A percentile compares a stretch with the other conserved stretches of the same genome.
Evolutionary conservation across 2,888 invertebrate genomes (phyloP).

Genomic region (Drosophila crucigera): DNA sequence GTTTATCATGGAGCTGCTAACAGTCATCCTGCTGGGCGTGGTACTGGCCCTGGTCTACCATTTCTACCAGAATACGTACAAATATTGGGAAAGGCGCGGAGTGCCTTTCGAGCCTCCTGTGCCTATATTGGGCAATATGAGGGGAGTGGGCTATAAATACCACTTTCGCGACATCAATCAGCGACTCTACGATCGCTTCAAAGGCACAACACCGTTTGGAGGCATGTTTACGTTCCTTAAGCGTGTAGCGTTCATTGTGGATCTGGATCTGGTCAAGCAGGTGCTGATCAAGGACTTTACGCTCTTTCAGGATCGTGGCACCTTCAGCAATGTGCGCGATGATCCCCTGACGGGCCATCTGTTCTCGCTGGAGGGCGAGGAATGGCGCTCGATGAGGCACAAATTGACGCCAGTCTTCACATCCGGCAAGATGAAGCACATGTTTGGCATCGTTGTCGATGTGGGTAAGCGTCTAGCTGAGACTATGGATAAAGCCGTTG

Average conservation of each 20-base stretch:
- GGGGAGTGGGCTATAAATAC: constrained; percentile 58
- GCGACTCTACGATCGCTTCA: constrained; percentile 68
- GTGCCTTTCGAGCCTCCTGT: constrained; percentile 64
- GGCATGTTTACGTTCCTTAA: constrained; percentile 73
- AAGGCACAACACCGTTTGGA: constrained; percentile 60
- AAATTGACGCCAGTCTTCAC: constrained; percentile 86
- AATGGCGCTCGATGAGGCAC: constrained; percentile 85
- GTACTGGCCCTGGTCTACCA: constrained; percentile 33
- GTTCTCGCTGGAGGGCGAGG: constrained; percentile 82
- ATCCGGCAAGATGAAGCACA: constrained; percentile 86
- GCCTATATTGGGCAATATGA: constrained; percentile 69
- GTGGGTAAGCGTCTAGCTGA: constrained; percentile 45
- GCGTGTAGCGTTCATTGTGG: constrained; percentile 59
- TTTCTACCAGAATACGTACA: constrained; percentile 45
- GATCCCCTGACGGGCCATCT: constrained; percentile 83
- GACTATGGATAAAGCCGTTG: constrained; percentile 25
- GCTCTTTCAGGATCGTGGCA: constrained; percentile 82
- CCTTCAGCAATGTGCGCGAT: constrained; percentile 72
- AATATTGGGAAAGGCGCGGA: constrained; percentile 68
- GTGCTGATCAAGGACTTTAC: constrained; percentile 84
- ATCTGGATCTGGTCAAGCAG: constrained; percentile 81
- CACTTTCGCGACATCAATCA: constrained; percentile 70
- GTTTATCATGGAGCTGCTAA: constrained; percentile 35
- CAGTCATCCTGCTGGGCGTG: constrained; percentile 50
- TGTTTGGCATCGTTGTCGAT: constrained; percentile 78